Evolutionary conservation across 2,888 invertebrate species (phyloP), one percentile per base, ranked within the genome.

Genomic region (Agelastica alni): DNA sequence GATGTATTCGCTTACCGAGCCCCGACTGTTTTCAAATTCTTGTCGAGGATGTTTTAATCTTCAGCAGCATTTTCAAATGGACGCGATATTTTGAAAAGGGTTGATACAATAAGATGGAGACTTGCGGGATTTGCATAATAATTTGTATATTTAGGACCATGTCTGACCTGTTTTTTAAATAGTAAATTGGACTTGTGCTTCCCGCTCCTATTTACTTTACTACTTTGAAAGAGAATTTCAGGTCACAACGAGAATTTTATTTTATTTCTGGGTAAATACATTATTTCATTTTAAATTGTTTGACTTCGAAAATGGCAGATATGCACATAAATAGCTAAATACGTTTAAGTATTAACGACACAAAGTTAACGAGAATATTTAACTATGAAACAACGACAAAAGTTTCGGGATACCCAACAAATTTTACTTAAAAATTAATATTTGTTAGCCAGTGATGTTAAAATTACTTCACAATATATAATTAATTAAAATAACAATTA

Each of bases 141-240:
- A 48, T 48, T 48, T 48, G 48, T 48, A 48, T 31, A 41, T 31
- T 48, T 48, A 48, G 48, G 48, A 39, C 41, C 22, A 13, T 17
- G 30, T 16, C 26, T 18, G 26, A 28, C n/a, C 37, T 28, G 48
- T 31, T 48, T 48, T 48, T 48, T 7, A 16, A n/a, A 17, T 37
- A 28, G 5, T 37, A 37, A 37, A 37, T 46, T 46, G 10, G 14
- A 46, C 26, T 46, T n/a, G 14, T 43, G 14, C 16, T 46, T 18
- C 28, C 37, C n/a, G 18, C n/a, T 16, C 16, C 26, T 13, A 46
- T 47, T 47, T 37, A 16, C 12, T 45, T 32, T 6, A 32, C 14
- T 45, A 17, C 16, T 39, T 20, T 12, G 13, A 9, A 7, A 7
- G 26, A 4, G 7, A 18, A 39, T 39, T 4, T 6, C 5, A 18